Percentiles rank a stretch among this genome's conserved stretches.
Evolutionary conservation across 2,113 vertebrate species (phyloP).

Genomic region (Ifrita kowaldi): DNA sequence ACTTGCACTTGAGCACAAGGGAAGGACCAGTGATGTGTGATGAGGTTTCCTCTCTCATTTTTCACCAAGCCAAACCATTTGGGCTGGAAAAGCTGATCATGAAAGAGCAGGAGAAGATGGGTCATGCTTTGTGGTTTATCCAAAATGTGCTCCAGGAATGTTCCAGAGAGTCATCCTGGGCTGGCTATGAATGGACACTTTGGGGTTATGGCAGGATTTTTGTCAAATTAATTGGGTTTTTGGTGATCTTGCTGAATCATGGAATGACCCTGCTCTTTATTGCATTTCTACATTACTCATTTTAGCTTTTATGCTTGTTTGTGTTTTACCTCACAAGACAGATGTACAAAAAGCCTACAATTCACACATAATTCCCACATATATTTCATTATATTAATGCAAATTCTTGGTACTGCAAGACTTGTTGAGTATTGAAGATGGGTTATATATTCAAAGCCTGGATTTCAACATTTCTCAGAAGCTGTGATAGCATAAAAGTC

Average conservation of each 20-base stretch:
- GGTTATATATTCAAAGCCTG: neutral
- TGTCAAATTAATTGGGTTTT: neutral
- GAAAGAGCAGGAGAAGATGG: neutral
- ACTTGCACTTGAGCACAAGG: neutral
- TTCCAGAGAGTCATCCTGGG: neutral
- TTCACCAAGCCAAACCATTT: neutral
- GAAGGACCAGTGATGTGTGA: neutral
- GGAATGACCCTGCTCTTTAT: neutral
- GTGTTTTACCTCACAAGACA: neutral
- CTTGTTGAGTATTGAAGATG: neutral
- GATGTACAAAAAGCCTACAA: neutral
- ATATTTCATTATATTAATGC: conserved; percentile 18
- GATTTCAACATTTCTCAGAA: conserved; percentile 36
- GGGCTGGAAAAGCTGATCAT: neutral
- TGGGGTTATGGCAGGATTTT: neutral
- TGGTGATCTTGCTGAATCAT: neutral
- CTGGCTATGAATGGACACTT: neutral
- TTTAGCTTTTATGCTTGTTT: neutral
- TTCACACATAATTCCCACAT: neutral
- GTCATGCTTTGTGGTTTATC: neutral
- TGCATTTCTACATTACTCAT: neutral
- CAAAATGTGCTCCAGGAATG: neutral
- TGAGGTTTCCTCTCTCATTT: neutral
- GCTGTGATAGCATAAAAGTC: neutral
- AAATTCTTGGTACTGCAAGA: neutral